Evolutionary conservation across 2,888 invertebrate genomes (phyloP).

Genomic region (Seira musarum): DNA sequence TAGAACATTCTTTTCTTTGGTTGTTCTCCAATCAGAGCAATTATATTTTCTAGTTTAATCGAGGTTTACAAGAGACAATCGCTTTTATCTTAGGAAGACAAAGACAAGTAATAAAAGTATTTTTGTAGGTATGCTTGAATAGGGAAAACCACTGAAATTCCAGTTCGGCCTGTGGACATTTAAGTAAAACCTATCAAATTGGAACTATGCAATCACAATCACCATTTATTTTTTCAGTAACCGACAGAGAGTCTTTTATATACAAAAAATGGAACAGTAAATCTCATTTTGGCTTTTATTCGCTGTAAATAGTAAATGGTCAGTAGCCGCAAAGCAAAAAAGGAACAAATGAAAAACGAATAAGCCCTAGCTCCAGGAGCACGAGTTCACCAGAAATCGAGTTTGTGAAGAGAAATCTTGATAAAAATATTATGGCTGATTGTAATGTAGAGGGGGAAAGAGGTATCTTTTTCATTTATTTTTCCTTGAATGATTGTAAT

Average conservation of each 20-base stretch:
- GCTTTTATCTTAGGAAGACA: neutral
- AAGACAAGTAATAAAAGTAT: neutral
- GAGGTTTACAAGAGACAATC: neutral
- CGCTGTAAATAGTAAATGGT: neutral
- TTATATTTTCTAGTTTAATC: neutral
- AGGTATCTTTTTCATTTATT: constrained; percentile 20
- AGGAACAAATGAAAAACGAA: neutral
- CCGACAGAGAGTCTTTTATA: constrained; percentile 20
- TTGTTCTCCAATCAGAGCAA: neutral
- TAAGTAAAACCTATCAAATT: constrained; percentile 45
- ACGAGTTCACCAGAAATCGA: neutral
- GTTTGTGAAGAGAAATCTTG: constrained; percentile 28
- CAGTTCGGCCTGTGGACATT: too few relatives aligned
- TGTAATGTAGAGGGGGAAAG: neutral
- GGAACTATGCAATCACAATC: constrained; percentile 49
- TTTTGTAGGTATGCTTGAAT: neutral
- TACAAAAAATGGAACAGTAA: constrained; percentile 24
- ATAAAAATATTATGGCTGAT: constrained; percentile 52
- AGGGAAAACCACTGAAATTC: too few relatives aligned
- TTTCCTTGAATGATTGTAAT: constrained; percentile 33
- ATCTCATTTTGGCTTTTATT: neutral
- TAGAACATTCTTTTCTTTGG: too few relatives aligned
- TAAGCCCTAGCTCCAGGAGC: too few relatives aligned
- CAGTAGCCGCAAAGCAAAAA: neutral
- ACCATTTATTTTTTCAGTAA: constrained; percentile 37